Percentiles rank a stretch among this genome's conserved stretches.
These are phyloP conservation scores for Mamestra configurata DNA, from an alignment of 1,140 invertebrate genomes.

Conservation along the genomic window DNA sequence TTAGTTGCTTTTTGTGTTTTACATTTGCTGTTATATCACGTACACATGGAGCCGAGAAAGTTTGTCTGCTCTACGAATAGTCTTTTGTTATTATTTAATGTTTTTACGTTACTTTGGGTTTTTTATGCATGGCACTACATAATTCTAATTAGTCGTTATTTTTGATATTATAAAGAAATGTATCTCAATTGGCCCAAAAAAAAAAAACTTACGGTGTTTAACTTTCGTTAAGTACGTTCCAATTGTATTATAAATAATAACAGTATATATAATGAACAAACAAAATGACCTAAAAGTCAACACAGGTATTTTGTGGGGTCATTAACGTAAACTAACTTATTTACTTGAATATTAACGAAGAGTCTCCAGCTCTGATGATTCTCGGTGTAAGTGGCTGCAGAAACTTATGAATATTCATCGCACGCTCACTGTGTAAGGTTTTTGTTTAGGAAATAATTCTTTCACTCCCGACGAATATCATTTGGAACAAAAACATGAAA, in stretches of 20 bases:
- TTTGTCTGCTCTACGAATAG: not conserved
- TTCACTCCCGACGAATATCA: slow-evolving; percentile 68
- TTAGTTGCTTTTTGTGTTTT: slow-evolving; percentile 20
- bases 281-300: slow-evolving; percentile 2
- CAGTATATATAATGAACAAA: too few species aligned
- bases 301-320: slow-evolving; percentile 31
- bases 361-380: slow-evolving; percentile 1
- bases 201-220: slow-evolving; percentile 1
- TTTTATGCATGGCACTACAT: slow-evolving; percentile 22
- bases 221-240: slow-evolving; percentile 3
- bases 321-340: slow-evolving; percentile 16
- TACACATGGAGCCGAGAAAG: slow-evolving; percentile 8
- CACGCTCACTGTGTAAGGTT: slow-evolving; percentile 47
- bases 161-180: slow-evolving; percentile 52
- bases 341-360: slow-evolving; percentile 36
- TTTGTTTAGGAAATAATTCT: slow-evolving; percentile 76
- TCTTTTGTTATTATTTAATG: slow-evolving; percentile 39
- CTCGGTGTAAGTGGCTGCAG: slow-evolving; percentile 24
- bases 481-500: slow-evolving; percentile 75
- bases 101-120: slow-evolving; percentile 28
- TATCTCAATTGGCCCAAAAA: slow-evolving; percentile 38
- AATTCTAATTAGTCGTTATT: slow-evolving; percentile 43
- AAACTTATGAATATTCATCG: slow-evolving; percentile 75
- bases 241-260: slow-evolving; percentile 7
- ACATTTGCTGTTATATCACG: slow-evolving; percentile 39